Base-by-base conservation (phyloP, 2,888 invertebrate species). In the Acanthococcus lagerstroemiae region DNA sequence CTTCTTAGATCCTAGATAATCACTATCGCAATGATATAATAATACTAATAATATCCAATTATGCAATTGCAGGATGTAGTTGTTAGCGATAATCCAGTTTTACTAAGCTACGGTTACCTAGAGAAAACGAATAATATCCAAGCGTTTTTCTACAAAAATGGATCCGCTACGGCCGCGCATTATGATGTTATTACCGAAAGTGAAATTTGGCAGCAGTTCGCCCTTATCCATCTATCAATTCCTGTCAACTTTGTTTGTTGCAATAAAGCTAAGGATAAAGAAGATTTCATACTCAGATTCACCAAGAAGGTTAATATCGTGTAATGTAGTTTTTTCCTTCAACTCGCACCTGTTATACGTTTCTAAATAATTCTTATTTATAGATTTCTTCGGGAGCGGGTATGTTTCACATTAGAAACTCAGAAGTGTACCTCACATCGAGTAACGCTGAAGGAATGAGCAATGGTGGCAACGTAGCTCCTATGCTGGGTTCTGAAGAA, bases 401-500 rank as follows among this genome's bases (percentile, higher is more conserved):
- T 17, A 63, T 63, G 52, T 63, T 61, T 63, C 63, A 63, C 37
- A 44, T 63, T 21, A 37, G 54, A 52, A n/a, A 63, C 24, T 63
- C 63, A 12, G 52, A 63, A 22, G 44, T 63, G 24, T 63, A 24
- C 17, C 54, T 63, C 4, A 63, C 63, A 15, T 63, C 63, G 15
- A 63, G 44, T 54, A 63, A 24, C 19, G 63, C 63, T 2, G 54
- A 63, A 37, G 63, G 52, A 19, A 30, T 54, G 44, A 52, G 54
- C 37, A 24, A 63, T 24, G 63, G 52, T 17, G 30, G 54, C 52
- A 54, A 52, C 21, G 63, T 63, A n/a, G 52, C 21, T 4, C 27
- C 37, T 54, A 50, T 63, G 15, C 22, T 63, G 4, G 52, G 52
- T 37, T 54, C 17, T 30, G 52, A 52, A 54, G 63, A 63, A 37